A percentile compares a stretch with the other conserved stretches of the same genome.
phyloP scores from a whole-genome alignment of 2,888 invertebrate genomes.

The Brachylomia viminalis region DNA sequence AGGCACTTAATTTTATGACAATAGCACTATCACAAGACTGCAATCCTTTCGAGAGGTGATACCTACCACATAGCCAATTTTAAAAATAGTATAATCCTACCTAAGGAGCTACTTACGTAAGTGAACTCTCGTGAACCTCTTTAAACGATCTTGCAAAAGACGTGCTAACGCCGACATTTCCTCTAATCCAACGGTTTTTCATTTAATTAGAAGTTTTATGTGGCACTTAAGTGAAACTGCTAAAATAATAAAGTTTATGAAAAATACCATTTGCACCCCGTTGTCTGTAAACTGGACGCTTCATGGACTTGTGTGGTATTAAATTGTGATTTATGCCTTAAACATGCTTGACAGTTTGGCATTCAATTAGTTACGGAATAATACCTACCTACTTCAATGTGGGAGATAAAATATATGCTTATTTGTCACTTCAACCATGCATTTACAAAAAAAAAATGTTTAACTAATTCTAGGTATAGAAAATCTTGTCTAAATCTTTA shows the following conservation, averaged over 20 bases:
- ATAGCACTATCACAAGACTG: background rate
- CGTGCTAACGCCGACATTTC: conserved; percentile 16
- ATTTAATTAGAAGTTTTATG: conserved; percentile 59
- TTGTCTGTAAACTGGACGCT: conserved; percentile 31
- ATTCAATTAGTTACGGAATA: background rate
- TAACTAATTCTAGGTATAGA: background rate
- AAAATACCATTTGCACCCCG: conserved; percentile 49
- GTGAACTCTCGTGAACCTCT: conserved; percentile 32
- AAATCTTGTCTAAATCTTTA: background rate
- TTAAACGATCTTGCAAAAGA: conserved; percentile 17
- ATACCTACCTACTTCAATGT: background rate
- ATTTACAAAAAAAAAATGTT: background rate
- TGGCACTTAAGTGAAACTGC: conserved; percentile 33
- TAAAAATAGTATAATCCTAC: background rate
- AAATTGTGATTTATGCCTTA: background rate
- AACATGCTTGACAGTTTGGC: too few species aligned
- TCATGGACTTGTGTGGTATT: background rate
- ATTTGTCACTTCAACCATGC: background rate
- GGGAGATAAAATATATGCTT: background rate
- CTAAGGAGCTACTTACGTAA: conserved; percentile 1
- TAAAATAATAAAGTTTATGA: conserved; percentile 50
- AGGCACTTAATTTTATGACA: background rate
- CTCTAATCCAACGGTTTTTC: conserved; percentile 33
- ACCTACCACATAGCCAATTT: background rate
- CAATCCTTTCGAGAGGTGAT: background rate